A percentile compares a stretch with the other conserved stretches of the same genome.
Conservation (phyloP, 1,140 invertebrate genomes). For the Asobara japonica region DNA sequence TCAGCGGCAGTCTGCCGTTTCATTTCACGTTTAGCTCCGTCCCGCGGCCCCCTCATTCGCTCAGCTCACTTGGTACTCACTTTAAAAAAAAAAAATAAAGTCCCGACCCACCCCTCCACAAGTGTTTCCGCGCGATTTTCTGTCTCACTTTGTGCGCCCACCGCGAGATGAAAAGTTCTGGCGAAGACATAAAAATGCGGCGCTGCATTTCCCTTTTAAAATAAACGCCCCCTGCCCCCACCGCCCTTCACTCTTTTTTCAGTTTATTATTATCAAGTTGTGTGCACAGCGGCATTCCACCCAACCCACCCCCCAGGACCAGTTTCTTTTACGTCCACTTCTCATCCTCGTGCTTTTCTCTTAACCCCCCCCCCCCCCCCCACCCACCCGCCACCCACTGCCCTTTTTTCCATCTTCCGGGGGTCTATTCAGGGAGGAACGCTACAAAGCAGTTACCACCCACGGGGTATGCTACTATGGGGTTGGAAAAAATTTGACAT, state of each 20-base stretch:
- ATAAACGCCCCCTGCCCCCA: no score
- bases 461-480: no score
- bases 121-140: slow-evolving; percentile 28
- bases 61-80: slow-evolving; percentile 14
- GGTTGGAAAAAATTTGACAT: no score
- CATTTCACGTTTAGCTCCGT: slow-evolving; percentile 61
- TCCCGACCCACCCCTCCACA: slow-evolving; percentile 20
- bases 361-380: slow-evolving; percentile 9
- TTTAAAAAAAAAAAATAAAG: no score
- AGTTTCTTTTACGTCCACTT: slow-evolving; percentile 14
- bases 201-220: slow-evolving; percentile 67
- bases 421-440: slow-evolving; percentile 7
- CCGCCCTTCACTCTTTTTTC: slow-evolving; percentile 62
- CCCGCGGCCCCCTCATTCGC: slow-evolving; percentile 23
- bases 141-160: background rate
- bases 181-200: slow-evolving; percentile 68
- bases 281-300: slow-evolving; percentile 38
- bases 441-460: slow-evolving; percentile 17
- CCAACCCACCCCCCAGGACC: background rate
- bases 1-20: slow-evolving; percentile 67
- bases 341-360: slow-evolving; percentile 20
- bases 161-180: slow-evolving; percentile 66
- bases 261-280: slow-evolving; percentile 68
- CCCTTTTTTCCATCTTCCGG: slow-evolving; percentile 19
- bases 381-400: slow-evolving; percentile 12